These are phyloP conservation scores for Rhincodon typus DNA, from an alignment of 2,797 vertebrate genomes.

Conservation along the genomic window DNA sequence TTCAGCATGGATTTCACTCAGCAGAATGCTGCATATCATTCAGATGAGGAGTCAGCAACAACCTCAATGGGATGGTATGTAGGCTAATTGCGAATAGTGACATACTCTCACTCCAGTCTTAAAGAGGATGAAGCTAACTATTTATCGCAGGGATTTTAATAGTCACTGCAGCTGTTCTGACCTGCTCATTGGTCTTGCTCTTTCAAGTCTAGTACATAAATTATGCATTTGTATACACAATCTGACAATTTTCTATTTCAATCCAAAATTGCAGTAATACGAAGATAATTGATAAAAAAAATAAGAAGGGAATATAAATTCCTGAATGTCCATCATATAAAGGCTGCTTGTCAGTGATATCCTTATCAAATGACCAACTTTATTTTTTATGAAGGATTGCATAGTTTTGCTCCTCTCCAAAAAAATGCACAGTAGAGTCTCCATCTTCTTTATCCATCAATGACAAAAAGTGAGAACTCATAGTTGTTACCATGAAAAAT, in stretches of 20 bases:
- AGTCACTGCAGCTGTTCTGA: background rate
- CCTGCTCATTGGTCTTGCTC: background rate
- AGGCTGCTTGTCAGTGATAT: slow-evolving; percentile 47
- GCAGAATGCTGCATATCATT: background rate
- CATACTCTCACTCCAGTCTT: too few species aligned
- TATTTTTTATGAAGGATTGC: slow-evolving; percentile 55
- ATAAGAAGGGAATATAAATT: slow-evolving; percentile 53
- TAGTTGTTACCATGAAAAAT: slow-evolving; percentile 72
- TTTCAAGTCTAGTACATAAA: background rate
- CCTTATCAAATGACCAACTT: slow-evolving; percentile 58
- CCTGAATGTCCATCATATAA: slow-evolving; percentile 49
- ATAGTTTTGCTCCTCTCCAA: slow-evolving; percentile 51
- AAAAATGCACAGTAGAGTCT: slow-evolving; percentile 31
- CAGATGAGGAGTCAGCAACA: background rate
- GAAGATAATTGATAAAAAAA: background rate
- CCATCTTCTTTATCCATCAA: slow-evolving; percentile 63
- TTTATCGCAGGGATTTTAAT: background rate
- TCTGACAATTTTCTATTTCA: background rate
- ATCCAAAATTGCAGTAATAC: background rate
- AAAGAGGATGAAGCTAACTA: background rate
- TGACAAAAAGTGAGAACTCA: slow-evolving; percentile 67
- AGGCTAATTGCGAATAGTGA: background rate
- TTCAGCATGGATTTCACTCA: background rate
- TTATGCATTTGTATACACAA: background rate
- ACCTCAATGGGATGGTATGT: background rate